Evolutionary conservation across 1,140 invertebrate genomes (phyloP), one percentile per base, ranked within the genome.

Genomic region (Apis cerana): DNA sequence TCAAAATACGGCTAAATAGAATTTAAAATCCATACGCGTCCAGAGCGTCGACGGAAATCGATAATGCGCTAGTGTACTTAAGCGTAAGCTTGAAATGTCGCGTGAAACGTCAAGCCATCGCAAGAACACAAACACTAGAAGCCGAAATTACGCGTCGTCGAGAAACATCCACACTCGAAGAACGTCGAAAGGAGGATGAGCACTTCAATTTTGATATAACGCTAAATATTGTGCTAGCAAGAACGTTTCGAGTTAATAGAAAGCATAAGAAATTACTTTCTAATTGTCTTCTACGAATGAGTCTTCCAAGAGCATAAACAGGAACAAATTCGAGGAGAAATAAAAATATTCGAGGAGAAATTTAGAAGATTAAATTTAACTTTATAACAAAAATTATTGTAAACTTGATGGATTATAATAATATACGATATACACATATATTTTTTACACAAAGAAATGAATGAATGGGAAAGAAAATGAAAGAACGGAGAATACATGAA

Each of bases 101-200:
- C 67, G 75, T 10, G 75, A 82, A 69, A 65, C 75, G 50, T 70
- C 58, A 23, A 56, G 27, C 17, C 56, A 33, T 64, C 54, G 50
- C 81, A 54, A 78, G 81, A 71, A 23, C 23, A 50, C 59, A 78
- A 82, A 82, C 75, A 78, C 69, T 78, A 78, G 27, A 70, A 56
- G 50, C 52, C 54, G 48, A 78, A 82, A 82, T 82, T 82, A 68
- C 75, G 59, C 50, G 81, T 67, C 52, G 62, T 59, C 54, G 33
- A n/a, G 50, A 70, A 82, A 82, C 75, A 77, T 78, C 27, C 56
- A 78, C 50, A 54, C 17, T 7, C n/a, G 64, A 59, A 67, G 74
- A 43, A 61, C 33, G 13, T 23, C n/a, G 8, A 48, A 54, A 74
- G 12, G 71, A 56, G 70, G 59, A 75, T 48, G 54, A 58, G 56